Base-by-base conservation (phyloP, 2,888 invertebrate genomes). In the Drosophila quasianomalipes region DNA sequence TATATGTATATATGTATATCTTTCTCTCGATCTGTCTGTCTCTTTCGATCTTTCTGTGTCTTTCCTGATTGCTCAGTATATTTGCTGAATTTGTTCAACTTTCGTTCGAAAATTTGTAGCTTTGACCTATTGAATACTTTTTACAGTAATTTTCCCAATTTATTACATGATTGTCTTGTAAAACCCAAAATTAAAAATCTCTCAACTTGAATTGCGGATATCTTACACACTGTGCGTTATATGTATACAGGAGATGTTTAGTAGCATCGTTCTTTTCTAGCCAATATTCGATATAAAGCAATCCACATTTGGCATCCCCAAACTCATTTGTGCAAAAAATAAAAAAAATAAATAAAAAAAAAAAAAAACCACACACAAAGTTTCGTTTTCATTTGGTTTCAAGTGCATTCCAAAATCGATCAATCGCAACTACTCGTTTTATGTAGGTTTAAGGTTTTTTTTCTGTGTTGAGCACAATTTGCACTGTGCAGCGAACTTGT, bases 371-470 rank as follows among this genome's bases (percentile, higher is more conserved):
- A 35, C 26, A 26, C 28, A 79, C 74, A 61, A 57, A 59, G 55
- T 62, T 66, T 58, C 55, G 75, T 79, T 73, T 79, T 63, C 74
- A 81, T 81, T 81, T 81, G 77, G 78, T 77, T 77, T 66, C 60
- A 55, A 81, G 72, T 66, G 44, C 66, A 66, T 75, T 75, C 54
- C 28, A 47, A 70, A 70, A 77, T 81, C 64, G 63, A 76, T 66
- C 78, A 81, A 77, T 77, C 78, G 72, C 77, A 77, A 62, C 51
- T 76, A 65, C 41, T 76, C 39, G 57, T 75, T 53, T 76, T 62
- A 71, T 47, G 54, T 77, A 77, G 62, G 49, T 7, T 12, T 77
- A 81, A 71, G 82, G 71, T 37, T 54, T 26, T 28, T 39, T 62
- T 26, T 70, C 58, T 76, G 55, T 70, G 72, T 78, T 58, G 26